These are phyloP conservation scores for Lampris incognitus DNA, from an alignment of 2,113 vertebrate species.

Conservation along the genomic window DNA sequence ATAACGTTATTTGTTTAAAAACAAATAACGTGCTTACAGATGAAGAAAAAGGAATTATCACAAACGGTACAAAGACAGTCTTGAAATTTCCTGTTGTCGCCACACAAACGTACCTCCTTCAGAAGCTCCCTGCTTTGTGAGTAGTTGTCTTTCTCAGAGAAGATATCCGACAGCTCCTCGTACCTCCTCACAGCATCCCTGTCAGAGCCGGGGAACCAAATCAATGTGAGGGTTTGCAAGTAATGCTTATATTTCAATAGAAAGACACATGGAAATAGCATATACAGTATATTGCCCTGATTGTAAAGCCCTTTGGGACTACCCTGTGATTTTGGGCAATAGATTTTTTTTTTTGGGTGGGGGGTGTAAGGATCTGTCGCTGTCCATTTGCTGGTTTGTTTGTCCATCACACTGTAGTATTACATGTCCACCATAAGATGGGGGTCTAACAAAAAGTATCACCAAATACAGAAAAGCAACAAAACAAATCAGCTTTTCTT, in stretches of 20 bases:
- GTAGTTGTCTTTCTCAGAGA: slow-evolving; percentile 92
- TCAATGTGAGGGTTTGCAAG: neutral
- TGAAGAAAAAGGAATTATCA: neutral
- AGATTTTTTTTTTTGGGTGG: too few species aligned
- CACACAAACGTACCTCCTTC: slow-evolving; percentile 78
- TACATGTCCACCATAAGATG: too few species aligned
- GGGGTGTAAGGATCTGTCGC: too few species aligned
- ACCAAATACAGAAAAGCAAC: too few species aligned
- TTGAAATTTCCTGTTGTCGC: neutral
- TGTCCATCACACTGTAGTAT: too few species aligned
- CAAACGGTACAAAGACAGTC: neutral
- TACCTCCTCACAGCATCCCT: slow-evolving; percentile 85
- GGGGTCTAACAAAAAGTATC: too few species aligned
- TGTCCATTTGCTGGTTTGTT: too few species aligned
- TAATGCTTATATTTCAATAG: neutral
- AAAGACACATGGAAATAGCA: too few species aligned
- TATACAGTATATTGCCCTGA: too few species aligned
- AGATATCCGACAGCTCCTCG: slow-evolving; percentile 86
- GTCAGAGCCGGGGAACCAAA: slow-evolving; percentile 30
- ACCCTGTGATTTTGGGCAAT: too few species aligned
- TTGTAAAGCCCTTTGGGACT: too few species aligned
- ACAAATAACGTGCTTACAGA: neutral
- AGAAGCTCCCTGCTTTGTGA: slow-evolving; percentile 89
- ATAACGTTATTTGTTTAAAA: neutral
- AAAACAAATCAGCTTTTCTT: too few species aligned